These are phyloP conservation scores for Parotocinclus haroldoi DNA, from an alignment of 2,797 vertebrate genomes.

Conservation along the genomic window DNA sequence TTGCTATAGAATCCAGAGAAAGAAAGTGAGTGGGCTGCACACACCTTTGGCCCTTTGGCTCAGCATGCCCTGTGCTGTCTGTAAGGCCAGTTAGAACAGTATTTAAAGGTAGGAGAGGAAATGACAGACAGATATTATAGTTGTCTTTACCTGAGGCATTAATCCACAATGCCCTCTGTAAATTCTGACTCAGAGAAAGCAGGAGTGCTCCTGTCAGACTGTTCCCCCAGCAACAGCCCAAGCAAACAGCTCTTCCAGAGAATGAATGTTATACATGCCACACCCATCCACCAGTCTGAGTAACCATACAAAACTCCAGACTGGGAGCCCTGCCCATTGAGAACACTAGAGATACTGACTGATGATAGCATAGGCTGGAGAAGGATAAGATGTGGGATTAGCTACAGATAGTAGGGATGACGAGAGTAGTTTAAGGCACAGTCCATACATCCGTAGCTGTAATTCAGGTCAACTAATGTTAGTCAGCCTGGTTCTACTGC, in stretches of 20 bases:
- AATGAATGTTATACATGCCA: constrained; percentile 48
- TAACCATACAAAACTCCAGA: background rate
- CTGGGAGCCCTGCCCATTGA: background rate
- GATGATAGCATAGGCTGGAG: constrained; percentile 8
- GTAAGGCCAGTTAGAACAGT: no score
- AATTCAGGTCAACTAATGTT: background rate
- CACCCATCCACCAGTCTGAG: constrained; percentile 22
- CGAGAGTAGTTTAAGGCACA: background rate
- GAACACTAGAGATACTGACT: background rate
- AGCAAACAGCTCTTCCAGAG: constrained; percentile 58
- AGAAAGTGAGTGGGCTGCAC: no score
- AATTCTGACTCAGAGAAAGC: constrained; percentile 15
- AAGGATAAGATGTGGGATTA: background rate
- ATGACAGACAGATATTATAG: no score
- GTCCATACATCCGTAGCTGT: constrained; percentile 1
- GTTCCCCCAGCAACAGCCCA: constrained; percentile 54
- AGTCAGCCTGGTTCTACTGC: background rate
- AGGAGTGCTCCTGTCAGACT: constrained; percentile 40
- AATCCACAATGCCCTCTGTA: background rate
- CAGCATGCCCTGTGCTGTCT: no score
- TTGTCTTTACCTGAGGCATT: background rate
- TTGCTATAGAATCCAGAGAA: no score
- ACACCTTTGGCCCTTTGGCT: no score
- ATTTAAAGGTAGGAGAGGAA: no score
- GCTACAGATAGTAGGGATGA: background rate